These are phyloP conservation scores for Dasyprocta punctata DNA, from an alignment of 2,113 vertebrate genomes.

Conservation along the genomic window DNA sequence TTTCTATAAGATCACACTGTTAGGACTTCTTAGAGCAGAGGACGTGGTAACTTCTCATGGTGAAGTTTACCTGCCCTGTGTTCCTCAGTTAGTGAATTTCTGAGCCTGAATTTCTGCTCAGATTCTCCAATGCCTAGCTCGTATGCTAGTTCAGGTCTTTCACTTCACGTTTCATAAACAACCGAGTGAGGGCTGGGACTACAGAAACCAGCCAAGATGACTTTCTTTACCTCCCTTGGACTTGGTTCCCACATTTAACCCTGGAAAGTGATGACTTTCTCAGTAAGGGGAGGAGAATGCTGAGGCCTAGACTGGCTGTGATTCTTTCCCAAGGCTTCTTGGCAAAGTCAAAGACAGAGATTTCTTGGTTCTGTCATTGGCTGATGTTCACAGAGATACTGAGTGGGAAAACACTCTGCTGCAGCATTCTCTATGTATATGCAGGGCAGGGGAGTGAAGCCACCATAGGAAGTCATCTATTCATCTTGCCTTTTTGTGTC, in stretches of 20 bases:
- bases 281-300: too few species aligned
- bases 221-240: background rate
- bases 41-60: rapidly evolving
- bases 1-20: rapidly evolving
- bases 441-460: background rate
- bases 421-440: rapidly evolving
- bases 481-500: rapidly evolving
- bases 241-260: background rate
- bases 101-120: too few species aligned
- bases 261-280: background rate
- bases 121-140: background rate
- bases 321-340: background rate
- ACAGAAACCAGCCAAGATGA: background rate
- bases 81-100: rapidly evolving
- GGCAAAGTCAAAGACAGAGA: background rate
- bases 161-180: background rate
- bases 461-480: rapidly evolving
- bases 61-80: rapidly evolving
- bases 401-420: too few species aligned
- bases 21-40: background rate
- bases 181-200: background rate
- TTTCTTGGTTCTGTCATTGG: background rate
- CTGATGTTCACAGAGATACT: background rate
- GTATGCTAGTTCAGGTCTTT: background rate
- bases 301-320: rapidly evolving